These are phyloP conservation scores for Nymphalis io DNA, from an alignment of 1,140 invertebrate genomes.

Conservation along the genomic window DNA sequence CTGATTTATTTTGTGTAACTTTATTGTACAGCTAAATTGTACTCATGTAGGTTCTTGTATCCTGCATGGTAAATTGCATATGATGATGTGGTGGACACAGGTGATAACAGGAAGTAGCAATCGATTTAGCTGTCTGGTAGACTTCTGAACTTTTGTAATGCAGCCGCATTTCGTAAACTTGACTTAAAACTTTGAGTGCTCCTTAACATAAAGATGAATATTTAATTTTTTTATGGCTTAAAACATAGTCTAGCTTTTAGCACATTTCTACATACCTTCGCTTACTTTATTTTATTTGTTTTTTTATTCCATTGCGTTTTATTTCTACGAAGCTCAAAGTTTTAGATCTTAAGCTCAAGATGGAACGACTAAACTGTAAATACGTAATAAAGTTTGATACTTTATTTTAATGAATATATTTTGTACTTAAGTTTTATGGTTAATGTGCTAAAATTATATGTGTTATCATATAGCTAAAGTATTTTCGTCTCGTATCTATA, in stretches of 20 bases:
- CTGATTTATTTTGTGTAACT: too few relatives aligned
- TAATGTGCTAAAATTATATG: neutral
- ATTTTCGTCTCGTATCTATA: too few relatives aligned
- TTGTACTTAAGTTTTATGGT: neutral
- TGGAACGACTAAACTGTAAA: neutral
- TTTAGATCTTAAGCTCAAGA: neutral
- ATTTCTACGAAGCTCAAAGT: neutral
- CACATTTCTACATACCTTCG: conserved; percentile 13
- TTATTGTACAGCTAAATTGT: too few relatives aligned
- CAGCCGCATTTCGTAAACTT: conserved; percentile 39
- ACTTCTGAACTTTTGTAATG: conserved; percentile 43
- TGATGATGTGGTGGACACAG: conserved; percentile 6
- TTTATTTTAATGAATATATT: neutral
- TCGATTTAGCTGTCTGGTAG: conserved; percentile 33
- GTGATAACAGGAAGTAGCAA: conserved; percentile 29
- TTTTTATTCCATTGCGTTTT: conserved; percentile 4
- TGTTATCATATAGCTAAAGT: neutral
- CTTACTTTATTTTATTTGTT: conserved; percentile 3
- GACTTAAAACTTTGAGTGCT: conserved; percentile 43
- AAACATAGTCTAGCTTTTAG: conserved; percentile 34
- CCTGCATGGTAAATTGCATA: neutral
- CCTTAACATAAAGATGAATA: conserved; percentile 44
- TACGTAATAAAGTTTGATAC: neutral
- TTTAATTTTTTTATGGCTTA: conserved; percentile 38
- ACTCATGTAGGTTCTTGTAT: too few relatives aligned